A percentile compares a stretch with the other conserved stretches of the same genome.
Evolutionary conservation across 2,113 vertebrate species (phyloP).

Genomic region (Chaetodon trifascialis): DNA sequence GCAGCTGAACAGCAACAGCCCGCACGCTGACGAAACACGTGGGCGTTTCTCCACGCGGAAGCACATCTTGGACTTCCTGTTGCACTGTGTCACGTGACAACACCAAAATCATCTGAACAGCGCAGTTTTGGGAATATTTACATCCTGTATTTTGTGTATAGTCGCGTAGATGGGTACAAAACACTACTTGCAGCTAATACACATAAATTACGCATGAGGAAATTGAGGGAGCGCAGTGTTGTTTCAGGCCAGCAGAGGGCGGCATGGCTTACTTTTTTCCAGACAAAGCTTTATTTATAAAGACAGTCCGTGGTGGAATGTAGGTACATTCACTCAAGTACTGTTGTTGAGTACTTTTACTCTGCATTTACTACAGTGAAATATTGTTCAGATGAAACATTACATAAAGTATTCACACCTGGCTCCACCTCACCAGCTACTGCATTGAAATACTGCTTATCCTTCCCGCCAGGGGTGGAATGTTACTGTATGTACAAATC

Average conservation of each 20-base stretch:
- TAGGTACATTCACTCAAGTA: background rate
- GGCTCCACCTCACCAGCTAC: too few relatives aligned
- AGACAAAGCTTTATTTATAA: conserved; percentile 29
- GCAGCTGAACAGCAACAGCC: background rate
- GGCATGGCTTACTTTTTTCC: background rate
- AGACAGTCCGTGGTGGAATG: background rate
- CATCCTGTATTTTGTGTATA: background rate
- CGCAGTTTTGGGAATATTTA: fast-evolving
- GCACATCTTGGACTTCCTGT: conserved; percentile 19
- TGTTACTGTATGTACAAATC: background rate
- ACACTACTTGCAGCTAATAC: too few relatives aligned
- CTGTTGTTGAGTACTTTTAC: background rate
- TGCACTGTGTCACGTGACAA: conserved; percentile 39
- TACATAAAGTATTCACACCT: too few relatives aligned
- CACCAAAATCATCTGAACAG: fast-evolving
- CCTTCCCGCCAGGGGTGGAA: too few relatives aligned
- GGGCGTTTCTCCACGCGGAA: conserved; percentile 42
- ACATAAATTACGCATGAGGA: background rate
- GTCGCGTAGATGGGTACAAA: background rate
- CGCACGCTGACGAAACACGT: background rate
- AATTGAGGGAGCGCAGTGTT: background rate
- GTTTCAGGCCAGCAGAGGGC: conserved; percentile 44
- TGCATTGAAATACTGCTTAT: too few relatives aligned
- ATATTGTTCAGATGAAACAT: too few relatives aligned
- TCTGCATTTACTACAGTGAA: background rate